Evolutionary conservation across 2,888 invertebrate genomes (phyloP).

Genomic region (Dasysyrphus albostriatus): DNA sequence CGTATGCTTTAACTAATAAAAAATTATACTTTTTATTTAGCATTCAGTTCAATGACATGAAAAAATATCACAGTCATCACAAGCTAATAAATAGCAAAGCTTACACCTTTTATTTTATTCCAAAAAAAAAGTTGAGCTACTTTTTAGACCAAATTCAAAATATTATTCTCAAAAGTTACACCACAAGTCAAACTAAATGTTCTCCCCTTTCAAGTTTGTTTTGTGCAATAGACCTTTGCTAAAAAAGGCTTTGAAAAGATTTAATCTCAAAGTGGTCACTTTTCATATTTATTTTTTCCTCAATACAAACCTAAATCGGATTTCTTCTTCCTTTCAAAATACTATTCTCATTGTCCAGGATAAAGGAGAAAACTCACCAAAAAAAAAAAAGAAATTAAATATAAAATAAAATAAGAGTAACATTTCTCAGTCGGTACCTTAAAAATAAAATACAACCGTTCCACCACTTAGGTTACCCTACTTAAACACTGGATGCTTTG

Average conservation of each 20-base stretch:
- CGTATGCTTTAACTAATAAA: no score
- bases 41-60: no score
- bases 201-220: neutral
- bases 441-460: neutral
- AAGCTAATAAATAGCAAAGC: no score
- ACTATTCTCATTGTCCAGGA: neutral
- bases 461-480: constrained; percentile 42
- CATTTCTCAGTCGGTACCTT: neutral
- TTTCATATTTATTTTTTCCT: neutral
- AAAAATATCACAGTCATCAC: no score
- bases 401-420: constrained; percentile 15
- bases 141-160: neutral
- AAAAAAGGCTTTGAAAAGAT: constrained; percentile 28
- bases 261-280: constrained; percentile 38
- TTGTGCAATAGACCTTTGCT: constrained; percentile 9
- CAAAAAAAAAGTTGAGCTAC: neutral
- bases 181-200: constrained; percentile 19
- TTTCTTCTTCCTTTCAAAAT: constrained; percentile 21
- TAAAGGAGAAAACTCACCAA: neutral
- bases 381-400: neutral
- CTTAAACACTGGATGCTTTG: constrained; percentile 42
- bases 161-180: constrained; percentile 1
- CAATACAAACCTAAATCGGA: neutral
- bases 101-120: no score
- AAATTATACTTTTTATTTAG: no score